These are phyloP conservation scores for Agriopis leucophaearia DNA, from an alignment of 2,888 invertebrate species.

Conservation along the genomic window DNA sequence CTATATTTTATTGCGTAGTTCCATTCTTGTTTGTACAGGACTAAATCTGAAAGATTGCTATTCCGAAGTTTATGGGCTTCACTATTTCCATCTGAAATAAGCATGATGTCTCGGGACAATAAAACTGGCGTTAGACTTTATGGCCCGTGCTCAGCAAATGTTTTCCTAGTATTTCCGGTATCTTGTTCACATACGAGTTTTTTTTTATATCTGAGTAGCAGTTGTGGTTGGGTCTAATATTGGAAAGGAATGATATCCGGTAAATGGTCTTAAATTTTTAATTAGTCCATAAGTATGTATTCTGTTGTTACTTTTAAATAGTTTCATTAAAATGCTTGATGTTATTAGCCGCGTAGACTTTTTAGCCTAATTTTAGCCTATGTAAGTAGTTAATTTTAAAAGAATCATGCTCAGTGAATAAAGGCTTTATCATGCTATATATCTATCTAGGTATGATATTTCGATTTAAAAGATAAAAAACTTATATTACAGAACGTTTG, in stretches of 20 bases:
- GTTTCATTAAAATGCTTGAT: neutral
- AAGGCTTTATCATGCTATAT: neutral
- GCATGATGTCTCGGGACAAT: slow-evolving; percentile 72
- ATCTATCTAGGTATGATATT: neutral
- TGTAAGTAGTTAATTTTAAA: too few relatives aligned
- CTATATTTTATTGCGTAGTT: slow-evolving; percentile 25
- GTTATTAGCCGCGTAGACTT: neutral
- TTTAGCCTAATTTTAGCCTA: too few relatives aligned
- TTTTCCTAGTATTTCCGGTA: slow-evolving; percentile 81
- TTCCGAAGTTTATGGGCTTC: slow-evolving; percentile 71
- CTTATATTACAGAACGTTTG: slow-evolving; percentile 25
- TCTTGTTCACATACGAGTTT: slow-evolving; percentile 54
- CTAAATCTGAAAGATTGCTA: slow-evolving; percentile 67
- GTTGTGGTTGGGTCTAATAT: neutral
- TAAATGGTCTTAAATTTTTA: too few relatives aligned
- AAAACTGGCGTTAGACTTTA: slow-evolving; percentile 72
- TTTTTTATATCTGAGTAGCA: slow-evolving; percentile 28
- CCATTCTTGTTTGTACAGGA: slow-evolving; percentile 55
- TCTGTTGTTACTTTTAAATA: too few relatives aligned
- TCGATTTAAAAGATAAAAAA: neutral
- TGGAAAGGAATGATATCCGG: neutral
- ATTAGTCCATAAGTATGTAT: too few relatives aligned
- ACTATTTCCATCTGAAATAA: slow-evolving; percentile 74
- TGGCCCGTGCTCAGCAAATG: slow-evolving; percentile 61
- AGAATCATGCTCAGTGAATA: too few relatives aligned